Percentiles rank a stretch among this genome's conserved stretches.
phyloP scores from a whole-genome alignment of 2,113 vertebrate species.

The Heterocephalus glaber region DNA sequence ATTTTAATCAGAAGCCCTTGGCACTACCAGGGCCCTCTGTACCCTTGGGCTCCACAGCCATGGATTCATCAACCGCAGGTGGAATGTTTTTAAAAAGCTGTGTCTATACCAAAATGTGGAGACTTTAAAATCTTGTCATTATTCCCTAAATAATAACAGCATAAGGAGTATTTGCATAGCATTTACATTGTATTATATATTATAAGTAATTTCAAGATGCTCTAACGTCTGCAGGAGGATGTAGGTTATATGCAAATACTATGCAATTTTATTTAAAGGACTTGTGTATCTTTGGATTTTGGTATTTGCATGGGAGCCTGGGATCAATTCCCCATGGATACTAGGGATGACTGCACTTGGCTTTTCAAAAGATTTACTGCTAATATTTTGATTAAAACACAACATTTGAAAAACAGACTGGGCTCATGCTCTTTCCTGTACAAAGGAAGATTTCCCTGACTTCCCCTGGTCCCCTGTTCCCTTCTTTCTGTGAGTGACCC shows the following conservation, averaged over 20 bases:
- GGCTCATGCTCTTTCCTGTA: background rate
- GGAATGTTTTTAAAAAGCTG: background rate
- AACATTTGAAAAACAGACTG: background rate
- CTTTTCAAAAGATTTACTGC: constrained; percentile 4
- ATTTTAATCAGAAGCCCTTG: background rate
- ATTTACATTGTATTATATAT: background rate
- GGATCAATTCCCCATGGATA: background rate
- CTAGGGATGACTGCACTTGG: background rate
- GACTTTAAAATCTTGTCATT: background rate
- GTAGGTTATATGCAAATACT: background rate
- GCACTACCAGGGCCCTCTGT: background rate
- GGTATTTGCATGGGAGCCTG: background rate
- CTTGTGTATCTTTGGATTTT: background rate
- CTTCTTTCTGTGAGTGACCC: background rate
- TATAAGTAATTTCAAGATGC: background rate
- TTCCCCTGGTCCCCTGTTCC: too few relatives aligned
- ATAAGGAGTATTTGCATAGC: background rate
- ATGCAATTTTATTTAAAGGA: background rate
- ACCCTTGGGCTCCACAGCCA: background rate
- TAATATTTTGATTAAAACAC: background rate
- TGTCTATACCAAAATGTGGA: background rate
- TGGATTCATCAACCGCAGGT: background rate
- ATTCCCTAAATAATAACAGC: background rate
- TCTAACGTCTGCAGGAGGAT: background rate
- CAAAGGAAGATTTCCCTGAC: background rate